These are phyloP conservation scores for Drosophila flavopinicola DNA, from an alignment of 2,888 invertebrate genomes.

Conservation along the genomic window DNA sequence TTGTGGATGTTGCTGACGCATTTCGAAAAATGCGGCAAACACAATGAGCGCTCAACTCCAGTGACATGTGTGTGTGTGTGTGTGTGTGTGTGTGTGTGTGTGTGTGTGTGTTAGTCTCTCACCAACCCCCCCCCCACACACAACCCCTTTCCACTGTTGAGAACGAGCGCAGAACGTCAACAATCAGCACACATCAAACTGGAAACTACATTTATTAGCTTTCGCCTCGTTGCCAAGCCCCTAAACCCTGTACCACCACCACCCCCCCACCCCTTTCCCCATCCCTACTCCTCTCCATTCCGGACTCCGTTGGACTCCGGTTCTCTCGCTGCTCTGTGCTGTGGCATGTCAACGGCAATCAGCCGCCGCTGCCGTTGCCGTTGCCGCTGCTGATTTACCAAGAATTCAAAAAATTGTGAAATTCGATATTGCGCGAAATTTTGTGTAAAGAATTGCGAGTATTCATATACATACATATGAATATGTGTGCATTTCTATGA, in stretches of 20 bases:
- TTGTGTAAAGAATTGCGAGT: constrained; percentile 49
- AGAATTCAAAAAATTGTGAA: constrained; percentile 60
- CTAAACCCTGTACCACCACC: neutral
- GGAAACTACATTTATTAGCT: constrained; percentile 74
- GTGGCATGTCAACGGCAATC: constrained; percentile 59
- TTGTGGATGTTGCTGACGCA: constrained; percentile 56
- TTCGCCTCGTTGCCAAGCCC: constrained; percentile 29
- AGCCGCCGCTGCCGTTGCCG: constrained; percentile 25
- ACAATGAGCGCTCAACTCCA: constrained; percentile 16
- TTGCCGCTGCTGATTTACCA: constrained; percentile 48
- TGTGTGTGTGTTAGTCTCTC: neutral
- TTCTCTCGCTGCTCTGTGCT: constrained; percentile 17
- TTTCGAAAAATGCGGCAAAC: constrained; percentile 31
- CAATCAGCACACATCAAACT: constrained; percentile 57
- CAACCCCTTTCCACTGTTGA: neutral
- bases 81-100: neutral
- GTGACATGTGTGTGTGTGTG: constrained; percentile 9
- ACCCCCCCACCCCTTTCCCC: neutral
- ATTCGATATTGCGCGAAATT: constrained; percentile 66
- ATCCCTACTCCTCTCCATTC: neutral
- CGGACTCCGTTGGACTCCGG: neutral
- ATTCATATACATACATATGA: neutral
- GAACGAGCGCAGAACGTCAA: constrained; percentile 29
- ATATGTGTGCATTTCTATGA: neutral
- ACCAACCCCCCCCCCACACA: neutral